A percentile compares a stretch with the other conserved stretches of the same genome.
Conservation (phyloP, 2,888 invertebrate genomes). For the Dolichomitus sp. region DNA sequence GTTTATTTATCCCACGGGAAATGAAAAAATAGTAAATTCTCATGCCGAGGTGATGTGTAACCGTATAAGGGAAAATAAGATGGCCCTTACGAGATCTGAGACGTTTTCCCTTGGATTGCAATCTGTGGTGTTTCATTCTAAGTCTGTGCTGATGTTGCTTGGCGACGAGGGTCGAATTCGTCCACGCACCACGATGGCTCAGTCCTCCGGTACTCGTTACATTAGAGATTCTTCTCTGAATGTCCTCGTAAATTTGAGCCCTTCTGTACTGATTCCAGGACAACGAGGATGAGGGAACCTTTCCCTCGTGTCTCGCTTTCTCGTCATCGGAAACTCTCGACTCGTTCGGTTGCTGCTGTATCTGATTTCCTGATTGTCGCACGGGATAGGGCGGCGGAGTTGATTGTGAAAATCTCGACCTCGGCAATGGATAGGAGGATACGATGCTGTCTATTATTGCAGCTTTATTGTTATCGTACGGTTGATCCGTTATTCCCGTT, state of each 20-base stretch:
- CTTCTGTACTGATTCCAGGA: conserved; percentile 67
- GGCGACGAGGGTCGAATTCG: conserved; percentile 65
- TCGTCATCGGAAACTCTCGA: conserved; percentile 45
- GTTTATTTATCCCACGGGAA: no score
- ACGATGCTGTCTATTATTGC: conserved; percentile 82
- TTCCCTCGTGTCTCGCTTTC: conserved; percentile 42
- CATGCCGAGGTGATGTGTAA: background rate
- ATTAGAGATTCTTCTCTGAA: conserved; percentile 79
- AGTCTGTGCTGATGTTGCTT: conserved; percentile 79
- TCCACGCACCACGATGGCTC: conserved; percentile 71
- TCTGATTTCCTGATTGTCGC: conserved; percentile 52
- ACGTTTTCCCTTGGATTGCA: conserved; percentile 80
- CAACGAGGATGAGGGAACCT: conserved; percentile 29
- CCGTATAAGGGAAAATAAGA: background rate
- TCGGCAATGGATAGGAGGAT: conserved; percentile 79
- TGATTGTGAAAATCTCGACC: conserved; percentile 69
- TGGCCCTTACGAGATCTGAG: conserved; percentile 79
- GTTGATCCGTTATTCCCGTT: conserved; percentile 72
- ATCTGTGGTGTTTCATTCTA: conserved; percentile 81
- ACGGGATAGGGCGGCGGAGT: conserved; percentile 12
- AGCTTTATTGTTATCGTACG: conserved; percentile 79
- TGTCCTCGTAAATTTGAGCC: conserved; percentile 80
- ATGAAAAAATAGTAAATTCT: background rate
- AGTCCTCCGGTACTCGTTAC: conserved; percentile 66
- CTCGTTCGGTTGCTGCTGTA: conserved; percentile 34